phyloP scores from a whole-genome alignment of 2,113 vertebrate genomes.

The Oncorhynchus kisutch region DNA sequence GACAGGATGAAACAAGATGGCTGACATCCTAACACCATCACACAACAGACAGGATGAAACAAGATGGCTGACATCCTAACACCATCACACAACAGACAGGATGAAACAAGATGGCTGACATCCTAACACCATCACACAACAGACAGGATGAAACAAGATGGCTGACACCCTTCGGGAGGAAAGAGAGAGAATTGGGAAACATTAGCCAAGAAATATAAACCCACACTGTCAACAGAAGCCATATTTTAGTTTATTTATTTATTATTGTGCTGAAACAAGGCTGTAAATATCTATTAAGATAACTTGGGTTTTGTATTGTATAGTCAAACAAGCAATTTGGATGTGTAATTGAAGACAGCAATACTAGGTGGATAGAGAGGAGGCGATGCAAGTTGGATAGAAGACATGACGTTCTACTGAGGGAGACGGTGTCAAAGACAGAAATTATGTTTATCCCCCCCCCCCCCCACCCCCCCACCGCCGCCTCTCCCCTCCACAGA shows the following conservation, averaged over 20 bases:
- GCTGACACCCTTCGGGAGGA: background rate
- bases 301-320: slow-evolving; percentile 73
- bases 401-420: slow-evolving; percentile 69
- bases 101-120: too few species aligned
- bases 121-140: too few species aligned
- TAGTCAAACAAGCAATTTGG: slow-evolving; percentile 84
- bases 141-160: too few species aligned
- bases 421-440: slow-evolving; percentile 53
- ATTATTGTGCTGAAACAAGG: slow-evolving; percentile 94
- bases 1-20: too few species aligned
- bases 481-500: slow-evolving; percentile 74
- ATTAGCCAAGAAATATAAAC: slow-evolving; percentile 2
- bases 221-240: slow-evolving; percentile 76
- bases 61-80: too few species aligned
- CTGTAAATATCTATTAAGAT: slow-evolving; percentile 87
- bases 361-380: slow-evolving; percentile 80
- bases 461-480: background rate
- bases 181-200: background rate
- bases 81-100: too few species aligned
- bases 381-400: slow-evolving; percentile 77
- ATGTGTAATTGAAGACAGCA: slow-evolving; percentile 88
- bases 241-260: slow-evolving; percentile 73
- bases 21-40: too few species aligned
- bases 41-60: too few species aligned
- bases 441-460: slow-evolving; percentile 40